phyloP scores from a whole-genome alignment of 2,113 vertebrate species.

The Daphoenositta chrysoptera region DNA sequence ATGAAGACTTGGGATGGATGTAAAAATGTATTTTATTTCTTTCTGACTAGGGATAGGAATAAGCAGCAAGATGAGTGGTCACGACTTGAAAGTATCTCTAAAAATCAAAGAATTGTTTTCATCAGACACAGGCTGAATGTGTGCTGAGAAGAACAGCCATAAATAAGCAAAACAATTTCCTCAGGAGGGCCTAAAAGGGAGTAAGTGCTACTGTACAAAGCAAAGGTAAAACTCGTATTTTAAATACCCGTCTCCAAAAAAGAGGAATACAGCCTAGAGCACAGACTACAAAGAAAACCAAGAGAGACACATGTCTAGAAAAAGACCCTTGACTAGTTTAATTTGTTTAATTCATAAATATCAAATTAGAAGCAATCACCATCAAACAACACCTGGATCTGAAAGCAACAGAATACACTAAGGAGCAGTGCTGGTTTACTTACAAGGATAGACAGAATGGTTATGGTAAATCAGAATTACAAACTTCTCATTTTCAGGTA shows the following conservation, averaged over 20 bases:
- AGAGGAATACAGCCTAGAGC: background rate
- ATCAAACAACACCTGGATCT: background rate
- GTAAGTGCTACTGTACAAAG: background rate
- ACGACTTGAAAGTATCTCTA: background rate
- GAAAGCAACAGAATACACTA: background rate
- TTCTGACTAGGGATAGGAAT: background rate
- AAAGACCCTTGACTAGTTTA: background rate
- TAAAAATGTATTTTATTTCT: background rate
- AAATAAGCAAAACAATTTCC: background rate
- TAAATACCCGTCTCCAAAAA: background rate
- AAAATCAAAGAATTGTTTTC: background rate
- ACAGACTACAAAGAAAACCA: background rate
- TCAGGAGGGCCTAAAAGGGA: background rate
- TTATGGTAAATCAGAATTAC: background rate
- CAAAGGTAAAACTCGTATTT: background rate
- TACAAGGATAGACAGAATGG: background rate
- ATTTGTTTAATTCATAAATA: background rate
- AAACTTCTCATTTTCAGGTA: background rate
- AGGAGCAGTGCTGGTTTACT: background rate
- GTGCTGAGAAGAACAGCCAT: background rate
- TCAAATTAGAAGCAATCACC: background rate
- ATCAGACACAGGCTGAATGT: background rate
- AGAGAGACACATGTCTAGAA: background rate
- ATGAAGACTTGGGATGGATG: background rate
- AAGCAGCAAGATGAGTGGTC: background rate